These are phyloP conservation scores for Columba guinea DNA, from an alignment of 2,797 vertebrate species.

Conservation along the genomic window DNA sequence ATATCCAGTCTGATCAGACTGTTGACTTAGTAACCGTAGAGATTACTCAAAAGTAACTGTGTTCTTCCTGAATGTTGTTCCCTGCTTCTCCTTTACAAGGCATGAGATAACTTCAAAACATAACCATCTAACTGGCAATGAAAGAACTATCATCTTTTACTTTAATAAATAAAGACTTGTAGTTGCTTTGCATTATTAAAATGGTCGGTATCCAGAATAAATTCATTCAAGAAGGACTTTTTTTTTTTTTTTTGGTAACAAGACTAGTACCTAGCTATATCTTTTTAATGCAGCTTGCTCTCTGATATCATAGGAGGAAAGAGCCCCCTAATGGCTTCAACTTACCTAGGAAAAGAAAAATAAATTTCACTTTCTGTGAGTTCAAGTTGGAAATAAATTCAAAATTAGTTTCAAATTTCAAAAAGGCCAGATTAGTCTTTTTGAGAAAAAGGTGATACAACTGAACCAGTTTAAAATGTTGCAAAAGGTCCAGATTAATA, in stretches of 20 bases:
- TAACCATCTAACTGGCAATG: not conserved
- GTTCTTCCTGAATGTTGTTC: accelerated
- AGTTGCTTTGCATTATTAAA: not conserved
- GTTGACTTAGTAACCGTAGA: not conserved
- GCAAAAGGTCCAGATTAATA: not conserved
- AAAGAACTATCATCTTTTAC: not conserved
- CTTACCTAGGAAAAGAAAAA: conserved; percentile 39
- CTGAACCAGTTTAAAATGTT: not conserved
- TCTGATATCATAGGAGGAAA: conserved; percentile 68
- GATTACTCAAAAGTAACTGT: not conserved
- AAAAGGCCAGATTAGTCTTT: not conserved
- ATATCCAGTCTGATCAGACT: not conserved
- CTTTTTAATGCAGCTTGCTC: not conserved
- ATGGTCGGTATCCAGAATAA: not conserved
- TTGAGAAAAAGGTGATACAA: not conserved
- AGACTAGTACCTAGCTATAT: not conserved
- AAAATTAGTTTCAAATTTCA: not conserved
- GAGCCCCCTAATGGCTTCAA: conserved; percentile 75
- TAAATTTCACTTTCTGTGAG: not conserved
- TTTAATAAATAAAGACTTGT: not conserved
- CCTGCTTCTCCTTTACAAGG: not conserved
- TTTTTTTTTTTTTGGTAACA: not conserved
- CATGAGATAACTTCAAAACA: not conserved
- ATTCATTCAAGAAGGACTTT: not conserved
- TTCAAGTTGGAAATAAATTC: not conserved